These are phyloP conservation scores for Venusia cambrica DNA, from an alignment of 2,888 invertebrate genomes.

Conservation along the genomic window DNA sequence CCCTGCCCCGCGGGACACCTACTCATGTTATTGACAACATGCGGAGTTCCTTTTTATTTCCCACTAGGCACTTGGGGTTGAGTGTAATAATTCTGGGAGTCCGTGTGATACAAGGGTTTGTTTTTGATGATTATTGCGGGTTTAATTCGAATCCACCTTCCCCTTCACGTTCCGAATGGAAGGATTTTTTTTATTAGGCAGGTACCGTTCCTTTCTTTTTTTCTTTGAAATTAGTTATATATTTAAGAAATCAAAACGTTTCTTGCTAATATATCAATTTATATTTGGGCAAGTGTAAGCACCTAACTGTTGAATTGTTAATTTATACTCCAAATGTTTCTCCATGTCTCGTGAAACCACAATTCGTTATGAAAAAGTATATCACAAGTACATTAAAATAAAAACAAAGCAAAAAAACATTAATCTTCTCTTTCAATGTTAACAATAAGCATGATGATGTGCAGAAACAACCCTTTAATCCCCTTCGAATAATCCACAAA, in stretches of 20 bases:
- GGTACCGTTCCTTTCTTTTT: too few species aligned
- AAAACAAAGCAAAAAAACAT: too few species aligned
- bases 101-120: constrained; percentile 22
- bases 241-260: too few species aligned
- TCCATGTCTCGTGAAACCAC: too few species aligned
- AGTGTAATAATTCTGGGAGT: constrained; percentile 35
- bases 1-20: constrained; percentile 68
- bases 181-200: constrained; percentile 15
- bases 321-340: too few species aligned
- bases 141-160: constrained; percentile 22
- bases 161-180: constrained; percentile 16
- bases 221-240: too few species aligned
- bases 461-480: constrained; percentile 16
- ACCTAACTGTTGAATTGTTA: too few species aligned
- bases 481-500: constrained; percentile 14
- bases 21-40: constrained; percentile 77
- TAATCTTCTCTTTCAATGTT: not conserved
- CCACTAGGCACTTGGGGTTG: constrained; percentile 44
- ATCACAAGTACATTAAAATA: too few species aligned
- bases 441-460: constrained; percentile 15
- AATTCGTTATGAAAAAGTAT: too few species aligned
- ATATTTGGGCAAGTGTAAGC: too few species aligned
- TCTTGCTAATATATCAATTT: too few species aligned
- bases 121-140: constrained; percentile 25
- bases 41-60: constrained; percentile 69